phyloP scores from a whole-genome alignment of 2,888 invertebrate genomes.

The Ornithoptera priamus region DNA sequence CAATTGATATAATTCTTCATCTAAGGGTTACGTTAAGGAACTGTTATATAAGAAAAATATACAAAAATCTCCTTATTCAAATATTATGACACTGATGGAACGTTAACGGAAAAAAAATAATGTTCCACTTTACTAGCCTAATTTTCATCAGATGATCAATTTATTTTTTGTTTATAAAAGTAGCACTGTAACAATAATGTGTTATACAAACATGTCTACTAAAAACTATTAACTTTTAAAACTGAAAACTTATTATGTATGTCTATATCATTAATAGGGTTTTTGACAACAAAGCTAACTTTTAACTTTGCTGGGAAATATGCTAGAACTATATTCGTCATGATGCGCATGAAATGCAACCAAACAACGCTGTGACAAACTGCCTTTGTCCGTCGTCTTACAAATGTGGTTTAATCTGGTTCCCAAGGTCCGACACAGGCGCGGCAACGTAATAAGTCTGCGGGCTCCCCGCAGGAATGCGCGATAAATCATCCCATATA shows the following conservation, averaged over 20 bases:
- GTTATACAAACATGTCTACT: too few relatives aligned
- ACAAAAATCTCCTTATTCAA: too few relatives aligned
- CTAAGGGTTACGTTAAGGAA: too few relatives aligned
- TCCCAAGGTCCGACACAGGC: slow-evolving; percentile 56
- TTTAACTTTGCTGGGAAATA: background rate
- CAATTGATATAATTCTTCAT: too few relatives aligned
- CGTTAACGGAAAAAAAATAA: too few relatives aligned
- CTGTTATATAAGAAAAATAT: too few relatives aligned
- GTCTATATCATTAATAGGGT: background rate
- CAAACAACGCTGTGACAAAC: slow-evolving; percentile 39
- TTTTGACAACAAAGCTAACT: background rate
- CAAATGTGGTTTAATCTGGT: slow-evolving; percentile 63
- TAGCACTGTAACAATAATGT: too few relatives aligned
- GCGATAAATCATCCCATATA: slow-evolving; percentile 64
- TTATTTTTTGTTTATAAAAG: too few relatives aligned
- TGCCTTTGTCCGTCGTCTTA: slow-evolving; percentile 55
- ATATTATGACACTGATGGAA: too few relatives aligned
- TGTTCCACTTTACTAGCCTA: too few relatives aligned
- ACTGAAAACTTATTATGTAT: background rate
- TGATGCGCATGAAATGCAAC: slow-evolving; percentile 30
- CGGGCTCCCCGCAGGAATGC: slow-evolving; percentile 62
- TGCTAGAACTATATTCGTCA: slow-evolving; percentile 1
- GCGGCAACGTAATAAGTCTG: slow-evolving; percentile 44
- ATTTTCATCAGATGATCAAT: too few relatives aligned
- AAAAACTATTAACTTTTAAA: background rate